Evolutionary conservation across 2,888 invertebrate species (phyloP), one percentile per base, ranked within the genome.

Genomic region (Ormyrus nitidulus): DNA sequence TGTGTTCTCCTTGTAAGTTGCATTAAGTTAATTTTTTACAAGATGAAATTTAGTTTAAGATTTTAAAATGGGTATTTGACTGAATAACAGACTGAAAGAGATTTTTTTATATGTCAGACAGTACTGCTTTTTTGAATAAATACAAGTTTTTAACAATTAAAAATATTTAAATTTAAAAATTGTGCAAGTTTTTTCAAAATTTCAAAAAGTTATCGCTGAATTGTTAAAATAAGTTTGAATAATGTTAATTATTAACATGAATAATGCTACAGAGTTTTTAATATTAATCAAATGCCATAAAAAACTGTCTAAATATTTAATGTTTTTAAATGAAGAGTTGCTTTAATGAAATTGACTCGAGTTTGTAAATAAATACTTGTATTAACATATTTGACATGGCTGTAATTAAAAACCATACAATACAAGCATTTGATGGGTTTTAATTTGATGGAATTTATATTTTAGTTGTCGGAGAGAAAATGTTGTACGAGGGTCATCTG

Each of bases 381-480:
- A 19, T 6, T 64, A 34, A 8, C n/a, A 65, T 13, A 19, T 10
- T 70, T 70, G 6, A 19, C 19, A 19, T 19, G 19, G 19, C 19
- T 19, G 48, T 58, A 34, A 71, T 58, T 71, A 10, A 70, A 13
- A 10, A 11, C 48, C 13, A 58, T 6, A 51, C 1, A 19, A 19
- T 19, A 19, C 0, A 19, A 61, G 46, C 46, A 34, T 51, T 53
- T 66, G 34, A 9, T 8, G 4, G 48, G n/a, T 7, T 49, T 34
- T 11, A 48, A 70, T 34, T 66, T 1, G 48, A 7, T 6, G 19
- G n/a, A 48, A 58, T 68, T 64, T 51, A 46, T 2, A 34, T 79
- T 93, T 77, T 92, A 97, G 96, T 90, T 97, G 97, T 90, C 97
- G 97, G 54, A 94, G 97, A 73, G 97, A 97, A 92, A 97, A 97